phyloP scores from a whole-genome alignment of 1,140 invertebrate species.

The Leptonema lineaticorne region DNA sequence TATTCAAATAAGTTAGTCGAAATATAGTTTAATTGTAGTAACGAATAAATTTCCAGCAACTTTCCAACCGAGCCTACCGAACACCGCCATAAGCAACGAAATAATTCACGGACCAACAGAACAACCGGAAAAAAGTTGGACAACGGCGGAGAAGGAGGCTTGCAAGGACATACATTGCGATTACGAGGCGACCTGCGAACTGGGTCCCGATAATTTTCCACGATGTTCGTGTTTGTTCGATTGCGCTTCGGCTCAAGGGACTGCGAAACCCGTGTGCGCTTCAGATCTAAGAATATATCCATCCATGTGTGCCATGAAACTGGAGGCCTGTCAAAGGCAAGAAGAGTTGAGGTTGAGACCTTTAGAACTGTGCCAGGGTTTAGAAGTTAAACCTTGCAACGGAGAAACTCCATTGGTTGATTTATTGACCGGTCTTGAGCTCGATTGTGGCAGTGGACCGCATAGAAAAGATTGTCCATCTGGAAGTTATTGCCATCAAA shows the following conservation, averaged over 20 bases:
- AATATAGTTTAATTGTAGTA: too few relatives aligned
- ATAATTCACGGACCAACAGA: slow-evolving; percentile 39
- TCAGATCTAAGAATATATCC: slow-evolving; percentile 78
- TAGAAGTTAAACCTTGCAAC: slow-evolving; percentile 80
- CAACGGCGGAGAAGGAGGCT: slow-evolving; percentile 58
- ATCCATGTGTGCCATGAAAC: slow-evolving; percentile 84
- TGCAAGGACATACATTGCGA: slow-evolving; percentile 80
- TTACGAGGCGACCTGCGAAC: slow-evolving; percentile 78
- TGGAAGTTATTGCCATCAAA: slow-evolving; percentile 82
- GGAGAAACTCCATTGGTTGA: slow-evolving; percentile 76
- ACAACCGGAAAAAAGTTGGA: slow-evolving; percentile 35
- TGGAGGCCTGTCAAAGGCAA: slow-evolving; percentile 79
- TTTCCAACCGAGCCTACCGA: slow-evolving; percentile 43
- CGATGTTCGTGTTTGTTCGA: slow-evolving; percentile 75
- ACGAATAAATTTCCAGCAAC: slow-evolving; percentile 44
- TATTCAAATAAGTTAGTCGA: too few relatives aligned
- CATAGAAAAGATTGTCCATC: slow-evolving; percentile 76
- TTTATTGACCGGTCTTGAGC: slow-evolving; percentile 65
- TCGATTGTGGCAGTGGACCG: slow-evolving; percentile 78
- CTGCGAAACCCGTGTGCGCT: slow-evolving; percentile 71
- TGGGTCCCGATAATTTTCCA: slow-evolving; percentile 69
- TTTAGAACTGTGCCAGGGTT: slow-evolving; percentile 72
- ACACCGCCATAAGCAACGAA: slow-evolving; percentile 44
- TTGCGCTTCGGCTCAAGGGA: slow-evolving; percentile 59
- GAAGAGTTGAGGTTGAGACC: slow-evolving; percentile 76